phyloP scores from a whole-genome alignment of 2,797 vertebrate genomes.

The Thamnophis elegans region DNA sequence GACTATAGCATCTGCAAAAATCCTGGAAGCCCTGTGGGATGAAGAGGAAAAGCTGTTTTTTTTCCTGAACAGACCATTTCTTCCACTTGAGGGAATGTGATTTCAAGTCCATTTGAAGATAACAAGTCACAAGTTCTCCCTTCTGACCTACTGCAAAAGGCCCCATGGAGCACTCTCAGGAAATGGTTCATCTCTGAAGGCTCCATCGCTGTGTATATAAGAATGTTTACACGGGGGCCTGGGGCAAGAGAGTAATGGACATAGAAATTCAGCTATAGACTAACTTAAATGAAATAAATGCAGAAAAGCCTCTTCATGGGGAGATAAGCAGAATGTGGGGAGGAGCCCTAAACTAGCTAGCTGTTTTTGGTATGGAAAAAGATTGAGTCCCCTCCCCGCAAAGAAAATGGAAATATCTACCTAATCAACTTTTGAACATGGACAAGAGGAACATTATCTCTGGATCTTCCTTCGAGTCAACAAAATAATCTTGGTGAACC shows the following conservation, averaged over 20 bases:
- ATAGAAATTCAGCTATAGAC: not conserved
- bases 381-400: not conserved
- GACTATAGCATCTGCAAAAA: not conserved
- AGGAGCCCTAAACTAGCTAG: not conserved
- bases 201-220: not conserved
- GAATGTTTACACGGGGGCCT: not conserved
- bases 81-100: not conserved
- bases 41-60: not conserved
- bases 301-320: not conserved
- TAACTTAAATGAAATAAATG: not conserved
- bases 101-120: not conserved
- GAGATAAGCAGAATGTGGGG: not conserved
- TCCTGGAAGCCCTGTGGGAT: not conserved
- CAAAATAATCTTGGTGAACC: not conserved
- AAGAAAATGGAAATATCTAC: not conserved
- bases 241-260: not conserved
- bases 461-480: not conserved
- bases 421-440: not conserved
- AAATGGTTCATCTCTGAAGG: not conserved
- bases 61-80: not conserved
- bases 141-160: not conserved
- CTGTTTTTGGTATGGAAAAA: not conserved
- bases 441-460: not conserved
- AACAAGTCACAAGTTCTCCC: not conserved
- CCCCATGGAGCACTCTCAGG: not conserved